A percentile compares a stretch with the other conserved stretches of the same genome.
These are phyloP conservation scores for Dasypus novemcinctus DNA, from an alignment of 2,113 vertebrate species.

Conservation along the genomic window DNA sequence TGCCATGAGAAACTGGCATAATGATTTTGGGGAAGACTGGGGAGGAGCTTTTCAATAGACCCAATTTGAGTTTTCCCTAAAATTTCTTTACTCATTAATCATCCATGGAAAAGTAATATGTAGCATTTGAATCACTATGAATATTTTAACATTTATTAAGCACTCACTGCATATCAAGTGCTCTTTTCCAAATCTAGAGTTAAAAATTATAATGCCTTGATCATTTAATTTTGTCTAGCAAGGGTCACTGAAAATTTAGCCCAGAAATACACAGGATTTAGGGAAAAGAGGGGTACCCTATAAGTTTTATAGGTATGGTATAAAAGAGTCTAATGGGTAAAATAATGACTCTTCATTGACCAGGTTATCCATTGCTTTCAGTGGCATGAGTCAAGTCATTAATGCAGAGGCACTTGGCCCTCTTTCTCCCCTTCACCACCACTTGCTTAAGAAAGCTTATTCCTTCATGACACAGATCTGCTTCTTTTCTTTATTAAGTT, in stretches of 20 bases:
- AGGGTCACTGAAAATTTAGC: not conserved
- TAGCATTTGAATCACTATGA: not conserved
- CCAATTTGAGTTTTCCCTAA: not conserved
- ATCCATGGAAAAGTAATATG: not conserved
- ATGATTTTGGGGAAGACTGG: not conserved
- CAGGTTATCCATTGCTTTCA: too few relatives aligned
- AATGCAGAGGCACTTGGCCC: not conserved
- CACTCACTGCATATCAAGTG: not conserved
- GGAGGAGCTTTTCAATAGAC: not conserved
- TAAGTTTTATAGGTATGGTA: not conserved
- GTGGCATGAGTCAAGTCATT: not conserved
- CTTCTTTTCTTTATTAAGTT: constrained; percentile 29
- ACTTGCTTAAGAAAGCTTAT: not conserved
- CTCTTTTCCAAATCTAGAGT: not conserved
- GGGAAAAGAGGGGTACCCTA: not conserved
- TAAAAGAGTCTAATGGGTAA: not conserved
- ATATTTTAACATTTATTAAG: not conserved
- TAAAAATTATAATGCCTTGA: not conserved
- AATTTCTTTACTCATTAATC: not conserved
- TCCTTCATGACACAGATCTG: not conserved
- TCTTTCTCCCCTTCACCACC: not conserved
- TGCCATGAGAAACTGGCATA: not conserved
- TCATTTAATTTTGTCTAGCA: not conserved
- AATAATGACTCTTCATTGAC: not conserved
- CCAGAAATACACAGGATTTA: not conserved